Percentiles rank a stretch among this genome's conserved stretches.
Evolutionary conservation across 2,888 invertebrate genomes (phyloP).

Genomic region (Cephus sareptanus): DNA sequence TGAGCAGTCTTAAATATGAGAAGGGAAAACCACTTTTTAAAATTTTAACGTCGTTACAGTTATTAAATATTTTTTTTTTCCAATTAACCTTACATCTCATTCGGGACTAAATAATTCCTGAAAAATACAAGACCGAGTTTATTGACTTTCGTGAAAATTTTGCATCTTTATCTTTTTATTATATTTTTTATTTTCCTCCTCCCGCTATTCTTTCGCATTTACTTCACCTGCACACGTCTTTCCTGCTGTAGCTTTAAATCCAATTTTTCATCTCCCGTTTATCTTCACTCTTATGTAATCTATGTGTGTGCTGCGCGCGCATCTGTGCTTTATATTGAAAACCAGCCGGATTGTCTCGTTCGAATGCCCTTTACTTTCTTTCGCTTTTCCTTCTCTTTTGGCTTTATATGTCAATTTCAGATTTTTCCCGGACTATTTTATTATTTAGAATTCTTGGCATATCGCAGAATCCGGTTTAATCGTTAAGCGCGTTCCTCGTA

Average conservation of each 20-base stretch:
- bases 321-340: background rate
- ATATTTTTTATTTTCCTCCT: too few species aligned
- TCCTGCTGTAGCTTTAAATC: background rate
- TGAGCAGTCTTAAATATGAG: slow-evolving; percentile 33
- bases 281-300: background rate
- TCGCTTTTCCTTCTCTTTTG: background rate
- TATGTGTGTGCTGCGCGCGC: background rate
- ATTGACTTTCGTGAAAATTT: too few species aligned
- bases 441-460: background rate
- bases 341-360: background rate
- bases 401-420: too few species aligned
- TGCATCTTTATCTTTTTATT: too few species aligned
- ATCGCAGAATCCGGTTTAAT: background rate
- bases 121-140: slow-evolving; percentile 10
- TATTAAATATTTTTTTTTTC: too few species aligned
- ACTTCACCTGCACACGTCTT: too few species aligned
- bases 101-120: background rate
- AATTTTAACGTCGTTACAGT: too few species aligned
- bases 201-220: too few species aligned
- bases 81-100: too few species aligned
- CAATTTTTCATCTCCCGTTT: background rate
- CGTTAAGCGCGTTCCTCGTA: background rate
- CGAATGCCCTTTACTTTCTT: background rate
- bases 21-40: slow-evolving; percentile 23
- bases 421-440: background rate